A percentile compares a stretch with the other conserved stretches of the same genome.
Conservation (phyloP, 2,888 invertebrate genomes). For the Drosophila recens region DNA sequence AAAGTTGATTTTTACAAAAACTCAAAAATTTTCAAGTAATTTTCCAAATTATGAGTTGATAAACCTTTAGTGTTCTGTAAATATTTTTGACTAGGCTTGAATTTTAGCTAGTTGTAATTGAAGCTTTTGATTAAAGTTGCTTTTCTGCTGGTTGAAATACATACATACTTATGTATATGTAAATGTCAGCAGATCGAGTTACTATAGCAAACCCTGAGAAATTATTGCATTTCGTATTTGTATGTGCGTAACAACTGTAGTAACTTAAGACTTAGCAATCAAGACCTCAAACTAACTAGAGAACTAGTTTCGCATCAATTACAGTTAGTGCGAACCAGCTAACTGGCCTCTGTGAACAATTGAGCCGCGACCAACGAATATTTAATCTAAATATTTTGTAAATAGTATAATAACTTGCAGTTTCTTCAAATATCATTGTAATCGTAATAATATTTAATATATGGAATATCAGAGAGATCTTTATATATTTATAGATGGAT, state of each 20-base stretch:
- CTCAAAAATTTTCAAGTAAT: too few species aligned
- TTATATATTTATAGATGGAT: not conserved
- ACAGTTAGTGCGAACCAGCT: constrained; percentile 19
- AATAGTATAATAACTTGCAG: constrained; percentile 1
- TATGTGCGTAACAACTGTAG: constrained; percentile 2
- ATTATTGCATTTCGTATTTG: constrained; percentile 13
- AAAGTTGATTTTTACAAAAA: too few species aligned
- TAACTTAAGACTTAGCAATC: constrained; percentile 8
- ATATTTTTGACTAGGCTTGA: too few species aligned
- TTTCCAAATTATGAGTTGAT: too few species aligned
- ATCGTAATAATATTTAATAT: not conserved
- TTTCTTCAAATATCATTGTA: not conserved
- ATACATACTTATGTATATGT: not conserved
- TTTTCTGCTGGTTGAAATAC: not conserved
- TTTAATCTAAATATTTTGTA: constrained; percentile 4
- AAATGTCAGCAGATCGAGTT: constrained; percentile 1
- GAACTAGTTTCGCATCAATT: constrained; percentile 22
- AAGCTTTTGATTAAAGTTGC: too few species aligned
- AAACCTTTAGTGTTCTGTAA: too few species aligned
- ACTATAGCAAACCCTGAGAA: constrained; percentile 37
- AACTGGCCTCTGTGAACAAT: constrained; percentile 21
- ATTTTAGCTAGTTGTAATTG: too few species aligned
- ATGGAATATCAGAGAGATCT: not conserved
- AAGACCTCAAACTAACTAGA: constrained; percentile 1
- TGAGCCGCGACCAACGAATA: not conserved